phyloP scores from a whole-genome alignment of 2,797 vertebrate species.

The Adelosebastes latens region DNA sequence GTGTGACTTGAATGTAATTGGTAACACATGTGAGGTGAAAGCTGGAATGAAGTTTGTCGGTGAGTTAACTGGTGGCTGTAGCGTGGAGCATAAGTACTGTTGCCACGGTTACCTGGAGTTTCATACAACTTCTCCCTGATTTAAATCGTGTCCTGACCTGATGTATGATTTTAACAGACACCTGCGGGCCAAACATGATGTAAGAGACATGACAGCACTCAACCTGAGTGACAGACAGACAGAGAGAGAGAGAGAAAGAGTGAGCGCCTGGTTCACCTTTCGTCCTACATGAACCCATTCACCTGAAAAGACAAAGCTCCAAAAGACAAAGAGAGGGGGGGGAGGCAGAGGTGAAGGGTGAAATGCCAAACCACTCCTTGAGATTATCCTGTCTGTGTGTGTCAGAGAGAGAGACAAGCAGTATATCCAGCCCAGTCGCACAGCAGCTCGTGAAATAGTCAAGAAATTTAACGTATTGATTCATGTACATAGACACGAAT shows the following conservation, averaged over 20 bases:
- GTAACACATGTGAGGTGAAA: background rate
- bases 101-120: background rate
- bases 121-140: background rate
- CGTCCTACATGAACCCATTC: constrained; percentile 61
- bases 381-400: constrained; percentile 10
- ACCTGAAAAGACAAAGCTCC: constrained; percentile 60
- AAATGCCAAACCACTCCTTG: constrained; percentile 62
- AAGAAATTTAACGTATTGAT: too few species aligned
- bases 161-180: background rate
- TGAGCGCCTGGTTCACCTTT: constrained; percentile 41
- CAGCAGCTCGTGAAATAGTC: too few species aligned
- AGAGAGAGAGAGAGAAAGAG: constrained; percentile 14
- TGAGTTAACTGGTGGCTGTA: background rate
- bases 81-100: background rate
- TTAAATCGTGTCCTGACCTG: background rate
- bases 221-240: background rate
- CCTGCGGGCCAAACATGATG: background rate
- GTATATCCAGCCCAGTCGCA: background rate
- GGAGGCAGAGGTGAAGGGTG: constrained; percentile 50
- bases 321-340: background rate
- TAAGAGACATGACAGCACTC: background rate
- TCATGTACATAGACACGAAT: too few species aligned
- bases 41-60: background rate
- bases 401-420: background rate
- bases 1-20: background rate